phyloP scores from a whole-genome alignment of 2,113 vertebrate genomes.

The Thermophis baileyi region DNA sequence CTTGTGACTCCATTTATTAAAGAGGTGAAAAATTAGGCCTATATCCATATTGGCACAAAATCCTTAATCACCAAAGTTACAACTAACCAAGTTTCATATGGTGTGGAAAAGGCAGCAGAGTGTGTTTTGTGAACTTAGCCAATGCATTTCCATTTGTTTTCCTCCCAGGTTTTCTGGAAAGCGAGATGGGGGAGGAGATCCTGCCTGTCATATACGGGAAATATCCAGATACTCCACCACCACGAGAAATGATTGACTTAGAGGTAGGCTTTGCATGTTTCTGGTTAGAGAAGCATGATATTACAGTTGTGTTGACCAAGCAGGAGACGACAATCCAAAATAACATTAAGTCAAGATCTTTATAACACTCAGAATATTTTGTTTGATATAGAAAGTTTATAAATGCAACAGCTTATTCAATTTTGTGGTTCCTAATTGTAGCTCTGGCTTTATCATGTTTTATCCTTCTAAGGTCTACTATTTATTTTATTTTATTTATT shows the following conservation, averaged over 20 bases:
- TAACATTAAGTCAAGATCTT: not conserved
- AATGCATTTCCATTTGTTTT: conserved; percentile 12
- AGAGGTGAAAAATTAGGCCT: not conserved
- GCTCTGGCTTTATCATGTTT: not conserved
- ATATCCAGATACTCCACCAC: conserved; percentile 67
- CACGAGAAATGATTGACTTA: conserved; percentile 77
- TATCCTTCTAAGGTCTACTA: not conserved
- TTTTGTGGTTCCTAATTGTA: not conserved
- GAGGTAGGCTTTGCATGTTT: conserved; percentile 64
- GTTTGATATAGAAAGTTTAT: not conserved
- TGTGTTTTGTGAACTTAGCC: not conserved
- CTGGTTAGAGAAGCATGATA: not conserved
- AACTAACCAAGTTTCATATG: not conserved
- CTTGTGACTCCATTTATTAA: not conserved
- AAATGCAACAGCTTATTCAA: not conserved
- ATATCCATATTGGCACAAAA: not conserved
- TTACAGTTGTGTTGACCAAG: not conserved
- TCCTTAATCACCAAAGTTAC: not conserved
- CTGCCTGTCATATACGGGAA: conserved; percentile 59
- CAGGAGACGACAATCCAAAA: not conserved
- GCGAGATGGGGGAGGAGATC: conserved; percentile 69
- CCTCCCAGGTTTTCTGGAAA: conserved; percentile 75
- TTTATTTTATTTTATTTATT: too few relatives aligned
- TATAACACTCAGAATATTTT: not conserved
- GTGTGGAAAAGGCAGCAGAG: not conserved